A percentile compares a stretch with the other conserved stretches of the same genome.
Conservation (phyloP, 2,888 invertebrate genomes). For the Cryptosula pallasiana region DNA sequence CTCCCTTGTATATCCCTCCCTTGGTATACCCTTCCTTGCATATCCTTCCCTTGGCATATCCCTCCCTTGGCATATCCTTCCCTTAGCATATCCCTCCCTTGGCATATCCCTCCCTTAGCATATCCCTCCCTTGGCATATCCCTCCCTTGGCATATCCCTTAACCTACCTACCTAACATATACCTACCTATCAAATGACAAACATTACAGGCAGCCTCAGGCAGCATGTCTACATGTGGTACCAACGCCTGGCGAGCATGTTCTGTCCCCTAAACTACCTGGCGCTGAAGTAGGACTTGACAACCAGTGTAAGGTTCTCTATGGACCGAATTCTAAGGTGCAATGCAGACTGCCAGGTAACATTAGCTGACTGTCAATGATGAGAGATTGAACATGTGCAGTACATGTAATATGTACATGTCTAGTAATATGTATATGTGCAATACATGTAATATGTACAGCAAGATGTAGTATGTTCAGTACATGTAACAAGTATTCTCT, state of each 20-base stretch:
- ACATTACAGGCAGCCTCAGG: constrained; percentile 2
- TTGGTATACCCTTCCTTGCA: too few relatives aligned
- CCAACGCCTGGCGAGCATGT: not conserved
- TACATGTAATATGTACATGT: not conserved
- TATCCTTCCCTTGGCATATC: too few relatives aligned
- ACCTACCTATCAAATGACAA: too few relatives aligned
- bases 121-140: too few relatives aligned
- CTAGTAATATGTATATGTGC: not conserved
- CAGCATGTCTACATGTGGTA: not conserved
- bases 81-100: too few relatives aligned
- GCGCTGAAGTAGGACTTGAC: not conserved
- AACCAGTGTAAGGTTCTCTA: constrained; percentile 14
- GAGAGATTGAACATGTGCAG: not conserved
- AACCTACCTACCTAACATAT: too few relatives aligned
- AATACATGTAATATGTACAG: not conserved
- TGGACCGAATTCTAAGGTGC: not conserved
- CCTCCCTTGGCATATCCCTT: too few relatives aligned
- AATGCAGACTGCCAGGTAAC: constrained; percentile 10
- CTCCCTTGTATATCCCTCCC: too few relatives aligned
- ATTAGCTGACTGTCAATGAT: not conserved
- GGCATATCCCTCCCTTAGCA: too few relatives aligned
- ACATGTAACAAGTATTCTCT: not conserved
- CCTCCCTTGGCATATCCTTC: too few relatives aligned
- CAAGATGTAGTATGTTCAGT: not conserved
- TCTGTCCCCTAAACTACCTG: not conserved